phyloP scores from a whole-genome alignment of 2,888 invertebrate species.

The Dendrolimus pini region DNA sequence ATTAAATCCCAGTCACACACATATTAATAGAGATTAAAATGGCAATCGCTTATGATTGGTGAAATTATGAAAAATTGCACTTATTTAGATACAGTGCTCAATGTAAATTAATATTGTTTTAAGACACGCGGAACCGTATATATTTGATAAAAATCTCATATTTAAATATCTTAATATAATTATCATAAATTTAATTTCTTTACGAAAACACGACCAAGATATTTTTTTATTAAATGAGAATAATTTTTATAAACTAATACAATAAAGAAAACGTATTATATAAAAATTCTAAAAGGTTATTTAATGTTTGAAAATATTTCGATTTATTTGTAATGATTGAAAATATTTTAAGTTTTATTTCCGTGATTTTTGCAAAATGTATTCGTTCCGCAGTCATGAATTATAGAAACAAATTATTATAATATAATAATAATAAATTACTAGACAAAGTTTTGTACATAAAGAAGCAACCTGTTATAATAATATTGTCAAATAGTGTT shows the following conservation, averaged over 20 bases:
- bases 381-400: conserved; percentile 5
- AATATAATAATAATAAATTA: conserved; percentile 19
- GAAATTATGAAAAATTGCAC: neutral
- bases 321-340: too few species aligned
- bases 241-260: too few species aligned
- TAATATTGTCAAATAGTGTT: conserved; percentile 70
- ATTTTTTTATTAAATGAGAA: too few species aligned
- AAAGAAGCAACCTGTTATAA: conserved; percentile 55
- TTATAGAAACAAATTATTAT: conserved; percentile 23
- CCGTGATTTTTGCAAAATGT: neutral
- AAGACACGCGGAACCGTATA: conserved; percentile 9
- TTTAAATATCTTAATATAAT: too few species aligned
- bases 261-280: too few species aligned
- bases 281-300: too few species aligned
- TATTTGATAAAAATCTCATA: neutral
- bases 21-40: too few species aligned
- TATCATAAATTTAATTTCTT: too few species aligned
- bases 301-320: too few species aligned
- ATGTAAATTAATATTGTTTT: conserved; percentile 6
- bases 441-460: conserved; percentile 61
- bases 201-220: too few species aligned
- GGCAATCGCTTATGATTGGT: conserved; percentile 6
- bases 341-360: too few species aligned
- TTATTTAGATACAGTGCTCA: neutral
- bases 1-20: too few species aligned